Evolutionary conservation across 2,797 vertebrate genomes (phyloP).

Genomic region (Ataeniobius toweri): DNA sequence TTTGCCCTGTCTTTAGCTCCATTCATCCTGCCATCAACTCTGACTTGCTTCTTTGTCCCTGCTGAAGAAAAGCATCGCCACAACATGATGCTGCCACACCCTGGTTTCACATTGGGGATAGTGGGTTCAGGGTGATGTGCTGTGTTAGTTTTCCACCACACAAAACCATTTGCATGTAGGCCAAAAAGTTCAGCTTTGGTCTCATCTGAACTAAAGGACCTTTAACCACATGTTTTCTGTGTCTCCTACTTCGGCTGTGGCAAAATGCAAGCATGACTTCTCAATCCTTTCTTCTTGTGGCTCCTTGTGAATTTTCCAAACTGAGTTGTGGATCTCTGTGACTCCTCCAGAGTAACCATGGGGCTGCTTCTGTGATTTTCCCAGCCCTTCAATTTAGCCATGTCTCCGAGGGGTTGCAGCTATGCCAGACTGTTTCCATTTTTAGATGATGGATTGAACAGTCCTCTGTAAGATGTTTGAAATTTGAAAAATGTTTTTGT

Average conservation of each 20-base stretch:
- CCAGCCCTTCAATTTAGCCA: neutral
- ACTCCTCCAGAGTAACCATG: neutral
- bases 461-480: no score
- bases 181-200: neutral
- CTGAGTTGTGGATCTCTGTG: neutral
- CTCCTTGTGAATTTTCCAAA: neutral
- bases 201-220: neutral
- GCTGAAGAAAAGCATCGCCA: neutral
- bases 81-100: neutral
- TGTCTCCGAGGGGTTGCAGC: neutral
- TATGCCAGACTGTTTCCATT: neutral
- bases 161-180: neutral
- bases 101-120: neutral
- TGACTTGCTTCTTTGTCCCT: neutral
- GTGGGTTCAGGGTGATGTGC: neutral
- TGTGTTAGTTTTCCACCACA: neutral
- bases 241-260: neutral
- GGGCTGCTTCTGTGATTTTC: neutral
- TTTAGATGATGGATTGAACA: neutral
- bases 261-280: neutral
- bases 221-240: neutral
- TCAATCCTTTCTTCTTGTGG: neutral
- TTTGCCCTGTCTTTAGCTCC: neutral
- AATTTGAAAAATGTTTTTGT: no score
- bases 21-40: neutral